These are phyloP conservation scores for Babylonia areolata DNA, from an alignment of 1,140 invertebrate species.

Conservation along the genomic window DNA sequence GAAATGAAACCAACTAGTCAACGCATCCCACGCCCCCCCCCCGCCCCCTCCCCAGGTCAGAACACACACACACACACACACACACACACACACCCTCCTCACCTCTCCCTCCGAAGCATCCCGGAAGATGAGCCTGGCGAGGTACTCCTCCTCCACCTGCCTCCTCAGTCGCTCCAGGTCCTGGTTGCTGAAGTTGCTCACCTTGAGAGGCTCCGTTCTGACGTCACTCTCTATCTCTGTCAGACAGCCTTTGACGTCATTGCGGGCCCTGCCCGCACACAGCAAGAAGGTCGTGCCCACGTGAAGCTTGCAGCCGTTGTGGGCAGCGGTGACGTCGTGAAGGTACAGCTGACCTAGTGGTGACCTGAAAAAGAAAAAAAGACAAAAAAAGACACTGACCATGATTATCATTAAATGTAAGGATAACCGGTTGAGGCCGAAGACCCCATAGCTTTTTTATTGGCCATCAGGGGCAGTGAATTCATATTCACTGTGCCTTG, in stretches of 20 bases:
- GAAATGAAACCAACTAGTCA: neutral
- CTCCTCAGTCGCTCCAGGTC: slow-evolving; percentile 6
- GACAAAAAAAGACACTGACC: too few relatives aligned
- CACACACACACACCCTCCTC: too few relatives aligned
- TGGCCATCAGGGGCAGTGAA: too few relatives aligned
- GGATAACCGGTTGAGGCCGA: too few relatives aligned
- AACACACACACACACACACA: too few relatives aligned
- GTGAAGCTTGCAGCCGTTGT: neutral
- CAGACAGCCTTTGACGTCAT: neutral
- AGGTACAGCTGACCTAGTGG: neutral
- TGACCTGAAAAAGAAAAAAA: neutral
- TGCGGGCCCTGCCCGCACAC: neutral
- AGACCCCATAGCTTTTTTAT: too few relatives aligned
- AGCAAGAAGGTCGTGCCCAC: neutral
- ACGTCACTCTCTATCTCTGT: slow-evolving; percentile 8
- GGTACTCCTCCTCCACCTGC: neutral
- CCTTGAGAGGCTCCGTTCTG: neutral
- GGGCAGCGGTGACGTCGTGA: neutral
- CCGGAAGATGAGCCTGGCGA: neutral
- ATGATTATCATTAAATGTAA: too few relatives aligned
- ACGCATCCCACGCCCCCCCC: neutral
- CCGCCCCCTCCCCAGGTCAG: too few relatives aligned
- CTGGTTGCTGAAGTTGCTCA: neutral
- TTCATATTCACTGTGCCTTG: too few relatives aligned
- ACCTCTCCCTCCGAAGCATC: neutral